Percentiles rank a stretch among this genome's conserved stretches.
Conservation (phyloP, 2,113 vertebrate species). For the Solenodon paradoxus region DNA sequence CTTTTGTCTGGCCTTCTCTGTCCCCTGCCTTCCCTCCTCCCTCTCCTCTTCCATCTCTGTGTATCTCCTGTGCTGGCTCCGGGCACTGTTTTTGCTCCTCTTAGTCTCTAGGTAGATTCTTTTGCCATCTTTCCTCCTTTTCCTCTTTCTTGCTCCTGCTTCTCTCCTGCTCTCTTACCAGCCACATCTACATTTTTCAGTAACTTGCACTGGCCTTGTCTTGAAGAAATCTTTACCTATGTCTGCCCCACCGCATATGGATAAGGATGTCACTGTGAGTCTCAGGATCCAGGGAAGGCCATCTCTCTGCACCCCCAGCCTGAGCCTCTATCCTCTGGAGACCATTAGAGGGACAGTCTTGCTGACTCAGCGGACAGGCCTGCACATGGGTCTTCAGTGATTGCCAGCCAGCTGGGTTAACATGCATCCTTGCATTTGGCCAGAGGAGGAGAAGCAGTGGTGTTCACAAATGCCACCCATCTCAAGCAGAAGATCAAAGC, state of each 20-base stretch:
- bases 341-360: fast-evolving
- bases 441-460: not conserved
- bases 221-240: slow-evolving; percentile 77
- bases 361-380: not conserved
- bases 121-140: not conserved
- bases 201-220: slow-evolving; percentile 72
- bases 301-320: fast-evolving
- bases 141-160: too few species aligned
- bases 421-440: not conserved
- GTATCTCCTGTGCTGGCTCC: not conserved
- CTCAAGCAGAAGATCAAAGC: not conserved
- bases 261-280: too few species aligned
- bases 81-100: not conserved
- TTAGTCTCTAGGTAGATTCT: not conserved
- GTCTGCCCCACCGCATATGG: too few species aligned
- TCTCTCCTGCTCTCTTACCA: slow-evolving; percentile 48
- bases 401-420: too few species aligned
- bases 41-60: not conserved
- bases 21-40: not conserved
- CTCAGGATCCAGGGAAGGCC: not conserved
- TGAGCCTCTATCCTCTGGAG: not conserved
- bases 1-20: not conserved
- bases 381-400: too few species aligned
- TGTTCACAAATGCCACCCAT: not conserved
- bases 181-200: slow-evolving; percentile 76